phyloP scores from a whole-genome alignment of 2,888 invertebrate genomes.

The Lagria hirta region DNA sequence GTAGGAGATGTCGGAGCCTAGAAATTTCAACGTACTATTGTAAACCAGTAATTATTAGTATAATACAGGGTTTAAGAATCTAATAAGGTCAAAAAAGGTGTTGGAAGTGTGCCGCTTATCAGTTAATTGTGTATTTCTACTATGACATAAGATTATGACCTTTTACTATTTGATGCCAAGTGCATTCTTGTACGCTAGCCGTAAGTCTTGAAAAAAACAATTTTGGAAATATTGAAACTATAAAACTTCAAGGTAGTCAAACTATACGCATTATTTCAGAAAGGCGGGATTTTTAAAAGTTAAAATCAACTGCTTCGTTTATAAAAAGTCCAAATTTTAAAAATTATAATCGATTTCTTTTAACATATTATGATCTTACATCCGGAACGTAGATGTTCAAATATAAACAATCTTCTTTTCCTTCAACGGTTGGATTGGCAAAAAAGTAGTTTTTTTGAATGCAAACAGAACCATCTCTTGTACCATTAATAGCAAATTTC shows the following conservation, averaged over 20 bases:
- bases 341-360: not conserved
- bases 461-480: slow-evolving; percentile 48
- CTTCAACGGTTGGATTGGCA: slow-evolving; percentile 41
- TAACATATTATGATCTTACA: slow-evolving; percentile 33
- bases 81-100: not conserved
- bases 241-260: no score
- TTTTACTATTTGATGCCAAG: no score
- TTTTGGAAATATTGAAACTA: no score
- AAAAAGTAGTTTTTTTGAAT: slow-evolving; percentile 54
- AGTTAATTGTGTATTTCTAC: not conserved
- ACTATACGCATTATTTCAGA: no score
- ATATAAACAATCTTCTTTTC: slow-evolving; percentile 57
- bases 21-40: slow-evolving; percentile 1
- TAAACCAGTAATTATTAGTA: no score
- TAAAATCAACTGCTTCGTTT: no score
- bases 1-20: not conserved
- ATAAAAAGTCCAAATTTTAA: no score
- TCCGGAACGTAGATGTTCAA: slow-evolving; percentile 55
- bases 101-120: no score
- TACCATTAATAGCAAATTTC: slow-evolving; percentile 43
- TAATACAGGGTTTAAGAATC: slow-evolving; percentile 1
- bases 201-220: no score
- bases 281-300: no score
- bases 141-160: no score
- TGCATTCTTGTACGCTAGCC: no score